Base-by-base conservation (phyloP, 1,140 invertebrate species). In the Drosophila yakuba region DNA sequence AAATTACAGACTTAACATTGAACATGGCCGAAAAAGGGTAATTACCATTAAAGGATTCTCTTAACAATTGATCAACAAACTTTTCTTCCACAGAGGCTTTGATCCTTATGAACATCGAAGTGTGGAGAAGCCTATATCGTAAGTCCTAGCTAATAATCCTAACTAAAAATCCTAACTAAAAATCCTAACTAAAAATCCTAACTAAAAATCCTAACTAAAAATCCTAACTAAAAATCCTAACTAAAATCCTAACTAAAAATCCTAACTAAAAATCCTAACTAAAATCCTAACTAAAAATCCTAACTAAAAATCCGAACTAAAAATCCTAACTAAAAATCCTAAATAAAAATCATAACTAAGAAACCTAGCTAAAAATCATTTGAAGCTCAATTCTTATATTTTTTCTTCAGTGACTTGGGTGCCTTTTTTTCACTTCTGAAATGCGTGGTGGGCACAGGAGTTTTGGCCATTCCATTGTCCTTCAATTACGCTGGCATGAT, bases 61-160 rank as follows among this genome's bases (percentile, higher is more conserved):
- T 7, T 7, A 1, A 36, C 4, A 3, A 15, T 38, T 28, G 0
- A 7, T 20, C n/a, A 41, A 2, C 17, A 10, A 36, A 5, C 8
- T 14, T 28, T 5, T 20, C 2, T 36, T 32, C 3, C 11, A 6
- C 50, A 35, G 28, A 14, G 48, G 45, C 2, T 81, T 58, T 23
- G 45, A 80, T 62, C 78, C 78, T 0, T 80, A 80, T 51, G 78
- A 55, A 2, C 36, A 71, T 41, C 57, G 78, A 12, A 4, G 58
- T 4, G 66, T 80, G 17, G 44, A 44, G 0, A 2, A 10, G 0
- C 72, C 78, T 2, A 14, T 81, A 20, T 45, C 78, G 78, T 81
- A 67, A 73, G 78, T 61, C 11, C 12, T 20, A 2, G 20, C 14
- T 80, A 72, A 72, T 71, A 52, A n/a, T 20, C 10, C 28, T 4